Evolutionary conservation across 1,140 invertebrate species (phyloP).

Genomic region (Homalodisca vitripennis): DNA sequence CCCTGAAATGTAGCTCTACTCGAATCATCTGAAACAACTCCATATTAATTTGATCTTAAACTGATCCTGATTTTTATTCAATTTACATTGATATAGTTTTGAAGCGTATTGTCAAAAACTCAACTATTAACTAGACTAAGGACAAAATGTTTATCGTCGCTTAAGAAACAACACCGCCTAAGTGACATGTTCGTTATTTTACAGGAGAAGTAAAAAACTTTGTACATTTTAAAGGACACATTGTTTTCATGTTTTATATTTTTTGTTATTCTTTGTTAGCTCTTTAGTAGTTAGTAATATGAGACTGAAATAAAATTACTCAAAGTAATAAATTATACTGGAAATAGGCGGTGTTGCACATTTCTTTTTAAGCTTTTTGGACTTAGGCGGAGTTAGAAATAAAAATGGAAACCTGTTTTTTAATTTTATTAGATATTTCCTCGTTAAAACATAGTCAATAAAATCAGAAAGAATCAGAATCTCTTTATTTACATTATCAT

Average conservation of each 20-base stretch:
- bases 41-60: no score
- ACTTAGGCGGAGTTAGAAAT: background rate
- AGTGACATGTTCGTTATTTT: background rate
- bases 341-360: background rate
- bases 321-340: background rate
- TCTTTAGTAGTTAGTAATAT: background rate
- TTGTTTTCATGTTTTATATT: background rate
- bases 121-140: no score
- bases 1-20: no score
- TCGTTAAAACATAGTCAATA: background rate
- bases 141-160: no score
- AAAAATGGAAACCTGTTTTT: background rate
- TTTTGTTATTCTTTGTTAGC: background rate
- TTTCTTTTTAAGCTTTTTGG: background rate
- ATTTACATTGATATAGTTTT: no score
- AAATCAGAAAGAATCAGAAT: background rate
- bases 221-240: conserved; percentile 2
- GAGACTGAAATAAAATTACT: background rate
- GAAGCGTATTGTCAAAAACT: no score
- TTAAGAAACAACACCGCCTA: no score
- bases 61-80: no score
- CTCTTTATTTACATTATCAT: no score
- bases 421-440: background rate
- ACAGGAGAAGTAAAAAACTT: background rate
- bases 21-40: no score